Conservation (phyloP, 2,113 vertebrate genomes). For the Oxygymnocypris stewartii region DNA sequence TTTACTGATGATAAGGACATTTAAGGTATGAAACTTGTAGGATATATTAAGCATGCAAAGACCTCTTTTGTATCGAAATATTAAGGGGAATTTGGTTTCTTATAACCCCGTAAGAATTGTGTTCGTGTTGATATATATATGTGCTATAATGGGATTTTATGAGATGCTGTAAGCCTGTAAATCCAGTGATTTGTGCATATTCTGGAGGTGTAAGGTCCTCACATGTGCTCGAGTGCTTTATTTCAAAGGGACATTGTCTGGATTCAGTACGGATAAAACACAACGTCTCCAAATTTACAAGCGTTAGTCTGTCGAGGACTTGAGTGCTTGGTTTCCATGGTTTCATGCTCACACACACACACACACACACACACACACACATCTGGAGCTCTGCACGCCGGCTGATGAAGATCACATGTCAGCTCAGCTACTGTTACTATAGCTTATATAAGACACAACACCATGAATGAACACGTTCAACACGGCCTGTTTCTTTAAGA, state of each 20-base stretch:
- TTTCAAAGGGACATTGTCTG: background rate
- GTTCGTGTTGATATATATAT: too few relatives aligned
- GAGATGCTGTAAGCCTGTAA: background rate
- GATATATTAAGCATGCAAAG: background rate
- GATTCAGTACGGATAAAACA: conserved; percentile 12
- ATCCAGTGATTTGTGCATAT: background rate
- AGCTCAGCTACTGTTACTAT: background rate
- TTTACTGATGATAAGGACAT: background rate
- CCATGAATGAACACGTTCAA: background rate
- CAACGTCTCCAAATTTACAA: conserved; percentile 46
- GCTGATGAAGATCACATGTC: background rate
- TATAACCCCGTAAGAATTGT: too few relatives aligned
- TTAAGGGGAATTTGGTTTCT: too few relatives aligned
- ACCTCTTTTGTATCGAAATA: background rate
- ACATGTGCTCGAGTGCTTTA: background rate
- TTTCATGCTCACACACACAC: conserved; percentile 70
- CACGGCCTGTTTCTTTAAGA: background rate
- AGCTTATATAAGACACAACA: background rate
- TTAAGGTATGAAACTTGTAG: background rate
- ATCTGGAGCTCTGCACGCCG: background rate
- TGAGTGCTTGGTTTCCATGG: conserved; percentile 81
- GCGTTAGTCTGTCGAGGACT: conserved; percentile 57
- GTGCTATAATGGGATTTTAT: background rate
- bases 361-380: conserved; percentile 50
- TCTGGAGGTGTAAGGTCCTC: background rate